Evolutionary conservation across 2,113 vertebrate genomes (phyloP).

Genomic region (Ancistrus triradiatus): DNA sequence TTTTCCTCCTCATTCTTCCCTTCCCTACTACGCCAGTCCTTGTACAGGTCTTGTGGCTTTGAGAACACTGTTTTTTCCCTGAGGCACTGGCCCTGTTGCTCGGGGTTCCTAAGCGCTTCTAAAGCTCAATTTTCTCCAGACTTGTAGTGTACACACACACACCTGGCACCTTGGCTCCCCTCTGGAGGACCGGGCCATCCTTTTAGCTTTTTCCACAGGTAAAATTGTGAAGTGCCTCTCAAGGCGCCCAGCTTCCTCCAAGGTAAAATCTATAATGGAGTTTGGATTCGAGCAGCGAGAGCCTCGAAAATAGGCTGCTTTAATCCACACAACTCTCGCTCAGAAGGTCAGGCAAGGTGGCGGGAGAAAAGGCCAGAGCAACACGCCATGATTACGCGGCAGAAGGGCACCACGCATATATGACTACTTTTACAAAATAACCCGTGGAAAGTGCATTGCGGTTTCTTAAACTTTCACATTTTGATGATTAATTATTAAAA

Average conservation of each 20-base stretch:
- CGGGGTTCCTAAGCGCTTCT: slow-evolving; percentile 78
- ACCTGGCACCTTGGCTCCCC: slow-evolving; percentile 53
- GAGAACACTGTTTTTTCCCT: slow-evolving; percentile 67
- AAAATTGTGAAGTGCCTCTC: slow-evolving; percentile 75
- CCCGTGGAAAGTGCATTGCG: slow-evolving; percentile 25
- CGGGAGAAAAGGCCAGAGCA: slow-evolving; percentile 65
- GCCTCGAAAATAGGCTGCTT: slow-evolving; percentile 73
- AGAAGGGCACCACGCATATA: slow-evolving; percentile 55
- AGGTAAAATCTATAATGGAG: slow-evolving; percentile 76
- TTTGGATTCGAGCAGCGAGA: slow-evolving; percentile 68
- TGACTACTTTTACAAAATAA: slow-evolving; percentile 46
- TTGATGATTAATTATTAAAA: slow-evolving; percentile 48
- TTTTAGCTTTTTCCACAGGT: slow-evolving; percentile 76
- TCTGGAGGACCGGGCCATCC: slow-evolving; percentile 64
- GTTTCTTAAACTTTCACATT: slow-evolving; percentile 40
- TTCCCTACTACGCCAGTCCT: slow-evolving; percentile 1
- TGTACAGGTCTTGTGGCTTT: slow-evolving; percentile 54
- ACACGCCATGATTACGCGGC: slow-evolving; percentile 61
- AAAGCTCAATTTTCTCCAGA: slow-evolving; percentile 82
- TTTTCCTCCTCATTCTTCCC: slow-evolving; percentile 36
- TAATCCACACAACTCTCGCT: slow-evolving; percentile 64
- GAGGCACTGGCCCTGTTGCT: slow-evolving; percentile 70
- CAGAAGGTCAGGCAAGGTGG: slow-evolving; percentile 66
- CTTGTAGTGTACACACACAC: slow-evolving; percentile 24
- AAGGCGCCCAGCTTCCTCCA: slow-evolving; percentile 64